These are phyloP conservation scores for Galerucella pusilla DNA, from an alignment of 2,888 invertebrate genomes.

Conservation along the genomic window DNA sequence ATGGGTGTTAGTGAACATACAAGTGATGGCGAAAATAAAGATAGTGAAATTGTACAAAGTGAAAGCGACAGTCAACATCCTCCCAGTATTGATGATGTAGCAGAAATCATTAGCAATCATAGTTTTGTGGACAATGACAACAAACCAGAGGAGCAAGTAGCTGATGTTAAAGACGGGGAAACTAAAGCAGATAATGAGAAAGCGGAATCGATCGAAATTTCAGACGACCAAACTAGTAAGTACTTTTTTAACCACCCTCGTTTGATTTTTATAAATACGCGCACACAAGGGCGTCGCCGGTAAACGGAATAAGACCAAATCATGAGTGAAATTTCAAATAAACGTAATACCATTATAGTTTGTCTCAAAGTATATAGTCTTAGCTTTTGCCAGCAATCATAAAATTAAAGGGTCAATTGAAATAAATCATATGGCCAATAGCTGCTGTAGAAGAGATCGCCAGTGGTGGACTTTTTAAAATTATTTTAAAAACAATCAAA, in stretches of 20 bases:
- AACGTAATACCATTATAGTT: too few species aligned
- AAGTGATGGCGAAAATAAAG: slow-evolving; percentile 40
- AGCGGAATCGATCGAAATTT: not conserved
- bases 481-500: too few species aligned
- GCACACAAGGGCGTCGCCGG: too few species aligned
- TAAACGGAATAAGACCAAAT: too few species aligned
- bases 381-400: too few species aligned
- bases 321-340: too few species aligned
- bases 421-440: too few species aligned
- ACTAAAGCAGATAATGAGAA: not conserved
- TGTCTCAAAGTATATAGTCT: too few species aligned
- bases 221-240: not conserved
- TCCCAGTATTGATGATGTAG: slow-evolving; percentile 12
- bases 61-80: slow-evolving; percentile 4
- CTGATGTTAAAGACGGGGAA: not conserved
- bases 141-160: slow-evolving; percentile 2
- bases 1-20: slow-evolving; percentile 28
- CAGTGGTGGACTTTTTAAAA: too few species aligned
- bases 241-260: not conserved
- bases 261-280: too few species aligned
- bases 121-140: slow-evolving; percentile 9
- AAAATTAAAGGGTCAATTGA: too few species aligned
- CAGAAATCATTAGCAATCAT: slow-evolving; percentile 21
- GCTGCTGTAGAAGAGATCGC: too few species aligned
- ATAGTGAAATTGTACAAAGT: slow-evolving; percentile 23